A percentile compares a stretch with the other conserved stretches of the same genome.
Conservation (phyloP, 2,888 invertebrate genomes). For the Sarcophaga rosellei region DNA sequence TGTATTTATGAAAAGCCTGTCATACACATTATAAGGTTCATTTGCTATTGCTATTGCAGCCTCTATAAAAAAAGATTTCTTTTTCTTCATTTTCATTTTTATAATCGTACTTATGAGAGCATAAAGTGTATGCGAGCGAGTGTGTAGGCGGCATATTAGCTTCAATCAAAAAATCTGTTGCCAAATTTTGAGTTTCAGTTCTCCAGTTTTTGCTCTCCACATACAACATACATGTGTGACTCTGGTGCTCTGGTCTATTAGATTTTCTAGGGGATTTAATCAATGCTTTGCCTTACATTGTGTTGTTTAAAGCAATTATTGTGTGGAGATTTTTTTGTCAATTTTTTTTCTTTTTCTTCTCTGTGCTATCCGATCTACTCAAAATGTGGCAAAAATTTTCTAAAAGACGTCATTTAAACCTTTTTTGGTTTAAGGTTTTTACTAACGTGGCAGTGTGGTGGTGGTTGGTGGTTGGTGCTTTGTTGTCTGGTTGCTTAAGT, state of each 20-base stretch:
- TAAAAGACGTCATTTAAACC: slow-evolving; percentile 67
- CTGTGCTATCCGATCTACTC: slow-evolving; percentile 32
- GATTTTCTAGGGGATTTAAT: slow-evolving; percentile 59
- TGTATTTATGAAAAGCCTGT: slow-evolving; percentile 63
- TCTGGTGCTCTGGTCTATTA: neutral
- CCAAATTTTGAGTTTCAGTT: slow-evolving; percentile 60
- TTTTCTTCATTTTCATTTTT: slow-evolving; percentile 17
- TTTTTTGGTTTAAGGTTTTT: slow-evolving; percentile 58
- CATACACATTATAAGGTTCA: slow-evolving; percentile 65
- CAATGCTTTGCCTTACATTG: slow-evolving; percentile 66
- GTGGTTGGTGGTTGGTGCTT: too few species aligned
- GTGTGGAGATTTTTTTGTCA: slow-evolving; percentile 10
- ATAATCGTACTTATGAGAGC: slow-evolving; percentile 38
- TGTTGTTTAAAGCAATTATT: slow-evolving; percentile 67
- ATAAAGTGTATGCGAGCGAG: slow-evolving; percentile 43
- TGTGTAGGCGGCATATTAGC: slow-evolving; percentile 71
- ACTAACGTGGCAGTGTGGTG: neutral
- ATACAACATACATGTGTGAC: neutral
- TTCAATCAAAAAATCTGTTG: slow-evolving; percentile 70
- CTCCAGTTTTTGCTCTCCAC: neutral
- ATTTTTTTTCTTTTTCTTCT: neutral
- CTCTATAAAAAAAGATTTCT: slow-evolving; percentile 5
- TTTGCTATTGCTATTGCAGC: slow-evolving; percentile 44
- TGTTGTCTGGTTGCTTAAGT: neutral
- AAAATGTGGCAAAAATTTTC: slow-evolving; percentile 66